Evolutionary conservation across 2,113 vertebrate genomes (phyloP).

Genomic region (Semicossyphus pulcher): DNA sequence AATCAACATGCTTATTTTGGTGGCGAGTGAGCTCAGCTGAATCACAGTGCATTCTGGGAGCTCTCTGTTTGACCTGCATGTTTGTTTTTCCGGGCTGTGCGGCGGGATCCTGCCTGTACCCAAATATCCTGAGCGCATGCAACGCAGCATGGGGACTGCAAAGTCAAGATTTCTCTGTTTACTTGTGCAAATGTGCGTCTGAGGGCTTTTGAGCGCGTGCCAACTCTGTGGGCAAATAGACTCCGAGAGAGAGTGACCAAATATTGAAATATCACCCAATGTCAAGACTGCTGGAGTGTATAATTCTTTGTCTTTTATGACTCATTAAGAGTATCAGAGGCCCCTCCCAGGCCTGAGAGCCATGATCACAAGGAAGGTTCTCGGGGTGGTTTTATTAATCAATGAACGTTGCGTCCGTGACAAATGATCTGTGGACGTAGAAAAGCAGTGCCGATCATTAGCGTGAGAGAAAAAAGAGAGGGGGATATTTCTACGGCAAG

Average conservation of each 20-base stretch:
- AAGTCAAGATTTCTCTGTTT: slow-evolving; percentile 76
- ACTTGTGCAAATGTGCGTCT: slow-evolving; percentile 70
- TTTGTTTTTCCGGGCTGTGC: slow-evolving; percentile 71
- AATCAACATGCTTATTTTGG: slow-evolving; percentile 69
- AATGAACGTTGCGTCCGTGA: slow-evolving; percentile 56
- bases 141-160: slow-evolving; percentile 59
- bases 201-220: slow-evolving; percentile 57
- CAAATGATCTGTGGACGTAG: slow-evolving; percentile 56
- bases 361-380: slow-evolving; percentile 63
- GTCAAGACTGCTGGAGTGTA: slow-evolving; percentile 61
- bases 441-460: slow-evolving; percentile 51
- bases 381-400: slow-evolving; percentile 61
- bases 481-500: slow-evolving; percentile 11
- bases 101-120: slow-evolving; percentile 55
- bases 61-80: slow-evolving; percentile 71
- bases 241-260: slow-evolving; percentile 64
- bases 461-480: slow-evolving; percentile 16
- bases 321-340: slow-evolving; percentile 59
- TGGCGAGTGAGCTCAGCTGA: slow-evolving; percentile 61
- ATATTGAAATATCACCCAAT: slow-evolving; percentile 73
- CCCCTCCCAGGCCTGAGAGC: slow-evolving; percentile 53
- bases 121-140: slow-evolving; percentile 64
- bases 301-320: slow-evolving; percentile 60
- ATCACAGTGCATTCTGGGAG: slow-evolving; percentile 66
- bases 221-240: slow-evolving; percentile 68